A percentile compares a stretch with the other conserved stretches of the same genome.
These are phyloP conservation scores for Brevipalpus yothersi DNA, from an alignment of 1,140 invertebrate species.

Conservation along the genomic window DNA sequence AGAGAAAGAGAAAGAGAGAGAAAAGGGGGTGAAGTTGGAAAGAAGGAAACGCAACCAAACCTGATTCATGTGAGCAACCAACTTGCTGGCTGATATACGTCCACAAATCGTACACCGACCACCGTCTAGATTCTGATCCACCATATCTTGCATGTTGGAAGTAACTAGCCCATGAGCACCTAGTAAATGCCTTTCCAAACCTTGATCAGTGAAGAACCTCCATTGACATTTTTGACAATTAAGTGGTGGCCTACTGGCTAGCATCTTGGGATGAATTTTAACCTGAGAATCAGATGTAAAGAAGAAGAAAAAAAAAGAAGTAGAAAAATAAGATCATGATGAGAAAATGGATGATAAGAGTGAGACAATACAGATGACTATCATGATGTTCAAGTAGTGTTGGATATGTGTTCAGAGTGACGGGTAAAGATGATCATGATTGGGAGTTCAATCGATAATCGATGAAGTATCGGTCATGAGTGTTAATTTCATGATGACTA, in stretches of 20 bases:
- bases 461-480: neutral
- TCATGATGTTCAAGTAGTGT: too few relatives aligned
- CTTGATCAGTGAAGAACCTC: constrained; percentile 55
- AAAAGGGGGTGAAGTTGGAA: neutral
- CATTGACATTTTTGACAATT: constrained; percentile 92
- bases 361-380: neutral
- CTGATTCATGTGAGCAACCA: constrained; percentile 63
- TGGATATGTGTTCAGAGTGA: too few relatives aligned
- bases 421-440: too few relatives aligned
- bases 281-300: constrained; percentile 21
- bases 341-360: neutral
- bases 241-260: constrained; percentile 69
- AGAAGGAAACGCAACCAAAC: constrained; percentile 16
- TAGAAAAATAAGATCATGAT: neutral
- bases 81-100: constrained; percentile 72
- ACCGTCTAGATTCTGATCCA: constrained; percentile 76
- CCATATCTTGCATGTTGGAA: constrained; percentile 81
- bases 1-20: neutral
- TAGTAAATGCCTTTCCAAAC: constrained; percentile 67
- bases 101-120: constrained; percentile 78
- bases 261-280: constrained; percentile 87
- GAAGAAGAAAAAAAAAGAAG: neutral
- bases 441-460: neutral
- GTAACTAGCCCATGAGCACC: constrained; percentile 80
- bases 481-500: too few relatives aligned